Conservation (phyloP, 92 coral and sea anemone species). For the Scolanthus callimorphus region DNA sequence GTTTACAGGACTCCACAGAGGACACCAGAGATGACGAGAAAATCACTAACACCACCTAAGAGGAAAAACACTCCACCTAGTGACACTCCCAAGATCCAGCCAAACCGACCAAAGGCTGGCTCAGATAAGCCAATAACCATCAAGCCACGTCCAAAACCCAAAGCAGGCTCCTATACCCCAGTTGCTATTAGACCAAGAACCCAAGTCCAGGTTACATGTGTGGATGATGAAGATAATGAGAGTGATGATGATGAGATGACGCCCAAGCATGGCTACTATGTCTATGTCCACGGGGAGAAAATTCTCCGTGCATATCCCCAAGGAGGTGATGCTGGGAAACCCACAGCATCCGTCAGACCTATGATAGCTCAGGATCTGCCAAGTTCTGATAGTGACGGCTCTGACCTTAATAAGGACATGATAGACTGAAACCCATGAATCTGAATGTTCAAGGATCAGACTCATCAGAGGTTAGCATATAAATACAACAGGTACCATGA, state of each 20-base stretch:
- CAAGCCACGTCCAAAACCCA: constrained; percentile 61
- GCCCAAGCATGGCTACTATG: constrained; percentile 69
- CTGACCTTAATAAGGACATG: constrained; percentile 12
- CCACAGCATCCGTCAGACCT: constrained; percentile 96
- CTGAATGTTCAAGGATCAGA: constrained; percentile 47
- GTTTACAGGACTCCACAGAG: constrained; percentile 34
- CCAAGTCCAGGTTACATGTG: background rate
- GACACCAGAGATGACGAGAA: constrained; percentile 50
- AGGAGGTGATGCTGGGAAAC: constrained; percentile 73
- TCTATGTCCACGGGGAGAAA: constrained; percentile 70
- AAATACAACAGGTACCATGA: no score
- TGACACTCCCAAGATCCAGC: constrained; percentile 24
- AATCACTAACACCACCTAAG: constrained; percentile 47
- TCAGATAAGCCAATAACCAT: constrained; percentile 62
- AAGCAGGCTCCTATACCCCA: constrained; percentile 78
- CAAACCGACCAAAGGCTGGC: constrained; percentile 39
- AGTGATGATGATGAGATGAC: constrained; percentile 30
- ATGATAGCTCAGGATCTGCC: constrained; percentile 58
- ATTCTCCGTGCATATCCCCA: constrained; percentile 32
- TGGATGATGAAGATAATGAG: constrained; percentile 22
- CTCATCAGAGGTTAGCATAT: constrained; percentile 46
- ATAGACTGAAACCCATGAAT: constrained; percentile 56
- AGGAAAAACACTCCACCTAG: constrained; percentile 20
- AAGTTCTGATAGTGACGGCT: constrained; percentile 25
- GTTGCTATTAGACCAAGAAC: constrained; percentile 54